Evolutionary conservation across 1,140 invertebrate genomes (phyloP).

Genomic region (Magallana gigas): DNA sequence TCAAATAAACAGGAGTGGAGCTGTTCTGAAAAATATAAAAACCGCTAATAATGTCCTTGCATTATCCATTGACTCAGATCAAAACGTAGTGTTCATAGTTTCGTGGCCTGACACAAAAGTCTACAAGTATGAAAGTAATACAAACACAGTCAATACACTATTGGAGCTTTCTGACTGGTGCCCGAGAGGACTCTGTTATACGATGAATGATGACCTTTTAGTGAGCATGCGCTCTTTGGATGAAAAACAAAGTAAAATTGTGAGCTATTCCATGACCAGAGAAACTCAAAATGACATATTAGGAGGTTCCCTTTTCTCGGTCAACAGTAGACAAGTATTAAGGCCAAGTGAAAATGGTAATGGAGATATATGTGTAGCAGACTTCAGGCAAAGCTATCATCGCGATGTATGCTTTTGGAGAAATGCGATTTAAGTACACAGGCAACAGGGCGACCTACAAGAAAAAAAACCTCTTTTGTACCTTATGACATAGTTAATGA

Average conservation of each 20-base stretch:
- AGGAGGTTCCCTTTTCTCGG: background rate
- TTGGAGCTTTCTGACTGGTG: background rate
- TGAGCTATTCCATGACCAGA: background rate
- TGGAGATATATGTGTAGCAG: background rate
- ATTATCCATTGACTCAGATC: background rate
- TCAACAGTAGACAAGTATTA: background rate
- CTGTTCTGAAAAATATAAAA: background rate
- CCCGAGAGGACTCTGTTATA: background rate
- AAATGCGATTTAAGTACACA: background rate
- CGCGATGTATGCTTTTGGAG: background rate
- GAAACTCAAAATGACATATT: background rate
- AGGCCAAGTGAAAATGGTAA: background rate
- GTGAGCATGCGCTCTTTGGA: background rate
- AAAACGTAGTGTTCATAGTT: background rate
- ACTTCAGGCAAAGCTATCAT: background rate
- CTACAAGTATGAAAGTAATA: too few relatives aligned
- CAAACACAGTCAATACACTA: background rate
- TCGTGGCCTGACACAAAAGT: background rate
- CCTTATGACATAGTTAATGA: background rate
- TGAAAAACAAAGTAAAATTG: background rate
- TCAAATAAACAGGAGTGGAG: background rate
- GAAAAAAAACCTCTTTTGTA: background rate
- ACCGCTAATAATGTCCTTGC: background rate
- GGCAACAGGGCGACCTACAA: background rate
- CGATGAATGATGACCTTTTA: background rate